These are phyloP conservation scores for Hepsetus odoe DNA, from an alignment of 2,113 vertebrate species.

Conservation along the genomic window DNA sequence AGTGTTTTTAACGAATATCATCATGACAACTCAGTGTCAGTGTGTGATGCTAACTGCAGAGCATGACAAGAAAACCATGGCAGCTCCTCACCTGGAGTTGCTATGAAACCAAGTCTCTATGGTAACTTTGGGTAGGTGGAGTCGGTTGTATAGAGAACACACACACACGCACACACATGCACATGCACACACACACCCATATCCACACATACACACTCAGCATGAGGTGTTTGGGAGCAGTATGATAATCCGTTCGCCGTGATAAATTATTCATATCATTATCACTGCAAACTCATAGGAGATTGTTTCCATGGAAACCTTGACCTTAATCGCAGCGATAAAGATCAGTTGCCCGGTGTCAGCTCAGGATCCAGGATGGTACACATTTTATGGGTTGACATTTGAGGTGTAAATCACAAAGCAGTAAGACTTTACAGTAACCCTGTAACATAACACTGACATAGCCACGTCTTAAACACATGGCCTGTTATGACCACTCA, in stretches of 20 bases:
- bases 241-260: constrained; percentile 30
- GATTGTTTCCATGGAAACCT: constrained; percentile 54
- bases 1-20: constrained; percentile 2
- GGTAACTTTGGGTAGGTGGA: not conserved
- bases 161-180: constrained; percentile 3
- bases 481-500: too few relatives aligned
- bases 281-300: constrained; percentile 33
- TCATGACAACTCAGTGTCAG: constrained; percentile 24
- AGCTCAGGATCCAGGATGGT: constrained; percentile 12
- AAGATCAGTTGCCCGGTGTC: constrained; percentile 23
- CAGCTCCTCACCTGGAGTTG: constrained; percentile 24
- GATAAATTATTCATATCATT: constrained; percentile 55
- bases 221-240: constrained; percentile 33
- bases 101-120: constrained; percentile 14
- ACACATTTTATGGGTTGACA: not conserved
- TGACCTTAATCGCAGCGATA: constrained; percentile 45
- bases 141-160: not conserved
- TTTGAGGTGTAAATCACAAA: not conserved
- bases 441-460: too few relatives aligned
- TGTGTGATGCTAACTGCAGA: constrained; percentile 17
- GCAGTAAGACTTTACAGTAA: not conserved
- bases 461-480: too few relatives aligned
- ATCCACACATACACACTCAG: constrained; percentile 7
- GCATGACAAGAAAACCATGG: constrained; percentile 21
- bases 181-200: constrained; percentile 3